phyloP scores from a whole-genome alignment of 2,113 vertebrate genomes.

The Lasiurus cinereus region DNA sequence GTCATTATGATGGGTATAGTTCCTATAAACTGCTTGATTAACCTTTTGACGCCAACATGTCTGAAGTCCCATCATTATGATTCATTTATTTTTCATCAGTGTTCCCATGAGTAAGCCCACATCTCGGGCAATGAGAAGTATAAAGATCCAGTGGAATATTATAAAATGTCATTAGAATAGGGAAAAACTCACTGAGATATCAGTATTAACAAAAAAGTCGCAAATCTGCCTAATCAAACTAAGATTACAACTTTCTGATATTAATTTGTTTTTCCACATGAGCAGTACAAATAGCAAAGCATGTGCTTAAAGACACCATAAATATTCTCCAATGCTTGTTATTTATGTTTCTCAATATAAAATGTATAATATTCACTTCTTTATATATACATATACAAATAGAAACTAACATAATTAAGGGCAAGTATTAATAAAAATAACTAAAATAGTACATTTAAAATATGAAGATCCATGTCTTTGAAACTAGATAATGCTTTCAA shows the following conservation, averaged over 20 bases:
- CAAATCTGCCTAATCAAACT: not conserved
- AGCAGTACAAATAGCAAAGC: not conserved
- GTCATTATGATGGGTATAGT: rapidly evolving
- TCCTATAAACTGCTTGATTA: constrained; percentile 15
- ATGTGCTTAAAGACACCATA: not conserved
- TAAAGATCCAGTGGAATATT: constrained; percentile 30
- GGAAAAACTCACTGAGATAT: not conserved
- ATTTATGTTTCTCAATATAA: not conserved
- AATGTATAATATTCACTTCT: not conserved
- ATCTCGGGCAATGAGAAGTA: not conserved
- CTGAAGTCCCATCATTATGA: not conserved
- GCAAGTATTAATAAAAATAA: not conserved
- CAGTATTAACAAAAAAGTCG: not conserved
- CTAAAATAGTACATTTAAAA: not conserved
- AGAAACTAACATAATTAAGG: not conserved
- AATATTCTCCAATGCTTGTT: not conserved
- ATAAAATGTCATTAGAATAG: not conserved
- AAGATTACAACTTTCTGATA: not conserved
- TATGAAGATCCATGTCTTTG: not conserved
- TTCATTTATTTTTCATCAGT: constrained; percentile 30
- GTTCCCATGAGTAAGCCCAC: not conserved
- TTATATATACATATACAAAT: constrained; percentile 18
- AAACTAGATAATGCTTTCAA: not conserved
- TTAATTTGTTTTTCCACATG: not conserved
- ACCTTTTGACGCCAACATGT: not conserved